Base-by-base conservation (phyloP, 2,888 invertebrate species). In the Tetanocera ferruginea region DNA sequence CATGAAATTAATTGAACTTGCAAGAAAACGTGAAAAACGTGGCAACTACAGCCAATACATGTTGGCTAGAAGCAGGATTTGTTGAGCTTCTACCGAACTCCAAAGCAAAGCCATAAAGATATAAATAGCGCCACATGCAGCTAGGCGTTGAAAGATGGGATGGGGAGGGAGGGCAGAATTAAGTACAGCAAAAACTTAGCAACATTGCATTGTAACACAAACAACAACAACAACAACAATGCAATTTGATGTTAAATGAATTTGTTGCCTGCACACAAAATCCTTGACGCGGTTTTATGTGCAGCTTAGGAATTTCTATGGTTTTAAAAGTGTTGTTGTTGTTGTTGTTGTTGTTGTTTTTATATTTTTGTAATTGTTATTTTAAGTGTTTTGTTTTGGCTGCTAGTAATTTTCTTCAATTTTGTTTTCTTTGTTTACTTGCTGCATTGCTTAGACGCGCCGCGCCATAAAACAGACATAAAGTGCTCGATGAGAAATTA, bases 1-100 rank as follows among this genome's bases (percentile, higher is more conserved):
- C 43, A 83, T 85, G 87, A 86, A 87, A 87, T 87, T 87, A 87
- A 87, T 87, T 87, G 87, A 87, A 87, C 87, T 87, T 85, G 85
- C 84, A 62, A 62, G 64, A 55, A 75, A 75, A 62, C 66, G 60
- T 70, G 62, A 37, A 62, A 72, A 72, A 72, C 34, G 37, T 60
- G n/a, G 67, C 23, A 67, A 67, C 43, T 43, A 25, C 23, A 19
- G 14, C 25, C 28, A 28, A 28, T 60, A 14, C 60, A 28, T 60
- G 23, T 6, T 60, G 23, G 23, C 28, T 55, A 55, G 5, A 60
- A 23, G 37, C 67, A 37, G 43, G 43, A 23, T 37, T 67, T 67
- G 67, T 67, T 37, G n/a, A 43, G 67, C 11, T 67, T 17, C n/a
- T 67, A 11, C 23, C 6, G 23, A 51, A 23, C 25, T 70, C 28